Conservation (phyloP, 2,113 vertebrate genomes). For the Catharus fuscescens region DNA sequence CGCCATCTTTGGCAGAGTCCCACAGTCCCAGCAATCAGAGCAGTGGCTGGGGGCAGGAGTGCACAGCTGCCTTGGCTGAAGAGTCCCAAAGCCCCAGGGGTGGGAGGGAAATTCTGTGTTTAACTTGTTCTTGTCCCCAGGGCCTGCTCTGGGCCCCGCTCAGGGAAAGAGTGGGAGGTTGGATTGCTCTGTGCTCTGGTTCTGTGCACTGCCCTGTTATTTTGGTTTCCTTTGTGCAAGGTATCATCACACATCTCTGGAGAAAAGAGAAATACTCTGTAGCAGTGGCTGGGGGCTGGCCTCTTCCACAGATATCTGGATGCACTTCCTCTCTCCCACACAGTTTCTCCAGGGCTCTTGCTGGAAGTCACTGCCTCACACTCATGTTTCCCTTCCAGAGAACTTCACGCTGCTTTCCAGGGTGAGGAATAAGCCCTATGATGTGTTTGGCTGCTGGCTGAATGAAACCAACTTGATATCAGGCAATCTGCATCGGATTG, state of each 20-base stretch:
- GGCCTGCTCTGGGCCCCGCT: background rate
- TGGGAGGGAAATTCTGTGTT: background rate
- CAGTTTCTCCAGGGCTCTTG: background rate
- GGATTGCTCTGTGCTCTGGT: background rate
- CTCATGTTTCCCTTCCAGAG: conserved; percentile 71
- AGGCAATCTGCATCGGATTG: conserved; percentile 94
- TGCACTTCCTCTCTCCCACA: fast-evolving
- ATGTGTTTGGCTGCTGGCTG: conserved; percentile 98
- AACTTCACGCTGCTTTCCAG: conserved; percentile 91
- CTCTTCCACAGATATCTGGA: background rate
- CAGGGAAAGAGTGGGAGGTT: background rate
- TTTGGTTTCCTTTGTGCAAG: background rate
- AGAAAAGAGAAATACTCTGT: background rate
- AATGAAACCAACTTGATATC: conserved; percentile 96
- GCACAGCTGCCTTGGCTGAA: background rate
- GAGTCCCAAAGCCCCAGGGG: background rate
- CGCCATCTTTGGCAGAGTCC: background rate
- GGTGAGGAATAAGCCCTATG: conserved; percentile 96
- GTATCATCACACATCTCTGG: background rate
- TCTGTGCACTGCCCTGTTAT: background rate
- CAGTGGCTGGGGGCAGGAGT: too few species aligned
- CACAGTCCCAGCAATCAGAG: background rate
- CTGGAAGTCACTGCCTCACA: background rate
- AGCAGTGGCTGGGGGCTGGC: background rate
- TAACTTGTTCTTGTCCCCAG: background rate